Percentiles rank a stretch among this genome's conserved stretches.
phyloP scores from a whole-genome alignment of 2,797 vertebrate species.

The Cichlasoma orientale region DNA sequence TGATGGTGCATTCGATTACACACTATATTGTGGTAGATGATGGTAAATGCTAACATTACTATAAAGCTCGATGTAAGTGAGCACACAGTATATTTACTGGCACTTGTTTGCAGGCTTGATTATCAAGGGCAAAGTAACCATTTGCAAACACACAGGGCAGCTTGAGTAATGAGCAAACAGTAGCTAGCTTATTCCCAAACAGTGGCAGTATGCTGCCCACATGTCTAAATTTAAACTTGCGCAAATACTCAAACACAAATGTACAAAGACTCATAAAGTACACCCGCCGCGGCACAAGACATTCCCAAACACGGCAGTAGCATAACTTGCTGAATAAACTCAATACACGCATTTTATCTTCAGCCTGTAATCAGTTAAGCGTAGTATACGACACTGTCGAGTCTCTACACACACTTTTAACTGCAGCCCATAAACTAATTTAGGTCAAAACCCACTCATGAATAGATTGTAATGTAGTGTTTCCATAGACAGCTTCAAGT shows the following conservation, averaged over 20 bases:
- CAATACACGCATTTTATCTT: not conserved
- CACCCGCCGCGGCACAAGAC: not conserved
- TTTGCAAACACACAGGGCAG: constrained; percentile 58
- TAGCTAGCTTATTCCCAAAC: constrained; percentile 50
- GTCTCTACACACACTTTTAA: constrained; percentile 24
- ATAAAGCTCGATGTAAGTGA: not conserved
- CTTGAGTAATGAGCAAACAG: constrained; percentile 70
- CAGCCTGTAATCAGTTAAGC: not conserved
- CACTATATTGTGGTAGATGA: not conserved
- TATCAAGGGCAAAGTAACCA: constrained; percentile 59
- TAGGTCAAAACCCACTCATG: constrained; percentile 48
- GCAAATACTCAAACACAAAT: constrained; percentile 36
- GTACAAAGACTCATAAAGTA: constrained; percentile 11
- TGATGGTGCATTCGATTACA: not conserved
- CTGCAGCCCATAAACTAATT: constrained; percentile 57
- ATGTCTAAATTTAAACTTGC: constrained; percentile 12
- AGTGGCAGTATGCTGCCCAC: constrained; percentile 49
- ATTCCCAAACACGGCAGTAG: not conserved
- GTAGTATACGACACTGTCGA: not conserved
- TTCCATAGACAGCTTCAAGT: constrained; percentile 28
- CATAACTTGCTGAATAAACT: not conserved
- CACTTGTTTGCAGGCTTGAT: constrained; percentile 35
- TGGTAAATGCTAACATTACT: constrained; percentile 6
- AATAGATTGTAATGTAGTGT: constrained; percentile 42
- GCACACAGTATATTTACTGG: constrained; percentile 18